Base-by-base conservation (phyloP, 2,113 vertebrate species). In the Argyrosomus japonicus region DNA sequence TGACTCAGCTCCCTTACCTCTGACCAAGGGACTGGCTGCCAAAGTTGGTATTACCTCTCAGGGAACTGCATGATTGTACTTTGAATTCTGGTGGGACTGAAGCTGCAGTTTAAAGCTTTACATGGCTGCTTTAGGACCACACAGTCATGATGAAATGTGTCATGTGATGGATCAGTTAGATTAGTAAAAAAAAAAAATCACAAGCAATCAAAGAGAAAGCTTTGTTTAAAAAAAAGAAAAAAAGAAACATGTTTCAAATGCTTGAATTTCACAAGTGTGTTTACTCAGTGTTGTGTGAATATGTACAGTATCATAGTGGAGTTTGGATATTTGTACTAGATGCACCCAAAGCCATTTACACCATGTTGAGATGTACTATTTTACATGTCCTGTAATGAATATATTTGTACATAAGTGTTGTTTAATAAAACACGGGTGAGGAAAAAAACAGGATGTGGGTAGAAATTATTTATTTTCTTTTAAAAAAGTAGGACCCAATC, bases 11-110 rank as follows among this genome's bases (percentile, higher is more conserved):
- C 14, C 63, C 18, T 82, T 82, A 78, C 84, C 57, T 85, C 82
- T 56, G 70, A 84, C 11, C 65, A 9, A 48, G 69, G 57, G 58
- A 72, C 50, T 23, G 70, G 76, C 80, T 68, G 73, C 81, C 61
- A 71, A 81, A 81, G 68, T 62, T 74, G 53, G 69, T 68, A 40
- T 69, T 12, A 87, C 40, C 50, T 90, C 93, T 94, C 94, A 94
- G 94, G 94, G 93, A 94, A 82, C 32, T 92, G 93, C 93, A 94
- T 93, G 93, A 92, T 93, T 91, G 88, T 93, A 81, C 78, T 87
- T 84, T 81, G 50, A 79, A 71, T 88, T 32, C 8, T 74, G 63
- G 43, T 65, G 47, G 15, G 60, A 78, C 82, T 84, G 57, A 86
- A 71, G 75, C 68, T 17, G 81, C 36, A 48, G 40, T 77, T 64